These are phyloP conservation scores for Nineta flava DNA, from an alignment of 2,888 invertebrate genomes.

Conservation along the genomic window DNA sequence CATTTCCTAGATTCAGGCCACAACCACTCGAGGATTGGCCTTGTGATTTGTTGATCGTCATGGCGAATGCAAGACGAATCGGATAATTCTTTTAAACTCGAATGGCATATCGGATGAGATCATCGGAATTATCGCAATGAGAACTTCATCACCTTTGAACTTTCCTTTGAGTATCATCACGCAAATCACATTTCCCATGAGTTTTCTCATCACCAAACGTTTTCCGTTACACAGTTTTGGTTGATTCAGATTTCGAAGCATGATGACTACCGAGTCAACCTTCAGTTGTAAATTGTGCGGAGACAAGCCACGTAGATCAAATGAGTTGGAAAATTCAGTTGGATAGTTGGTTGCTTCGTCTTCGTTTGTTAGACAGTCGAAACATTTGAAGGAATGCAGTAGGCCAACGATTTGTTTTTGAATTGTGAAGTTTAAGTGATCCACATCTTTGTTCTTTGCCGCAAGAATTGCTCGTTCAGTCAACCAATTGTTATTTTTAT, in stretches of 20 bases:
- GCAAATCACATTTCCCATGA: conserved; percentile 16
- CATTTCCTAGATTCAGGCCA: conserved; percentile 14
- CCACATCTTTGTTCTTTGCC: too few relatives aligned
- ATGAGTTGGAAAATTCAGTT: too few relatives aligned
- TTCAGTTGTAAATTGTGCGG: too few relatives aligned
- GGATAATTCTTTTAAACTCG: conserved; percentile 15
- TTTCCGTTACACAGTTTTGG: conserved; percentile 18
- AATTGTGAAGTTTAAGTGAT: too few relatives aligned
- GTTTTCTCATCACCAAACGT: conserved; percentile 13
- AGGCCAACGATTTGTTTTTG: too few relatives aligned
- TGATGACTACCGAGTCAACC: conserved; percentile 14
- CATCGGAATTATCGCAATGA: conserved; percentile 16
- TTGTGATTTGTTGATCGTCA: conserved; percentile 19
- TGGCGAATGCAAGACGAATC: too few relatives aligned
- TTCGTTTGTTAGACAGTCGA: too few relatives aligned
- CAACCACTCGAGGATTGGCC: conserved; percentile 15
- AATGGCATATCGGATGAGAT: conserved; percentile 12
- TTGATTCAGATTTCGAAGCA: conserved; percentile 16
- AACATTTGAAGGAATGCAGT: too few relatives aligned
- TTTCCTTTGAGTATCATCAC: conserved; percentile 17
- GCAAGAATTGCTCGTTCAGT: too few relatives aligned
- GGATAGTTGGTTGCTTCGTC: too few relatives aligned
- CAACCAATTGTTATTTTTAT: too few relatives aligned
- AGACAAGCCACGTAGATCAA: too few relatives aligned
- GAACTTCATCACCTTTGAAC: conserved; percentile 16